Evolutionary conservation across 2,888 invertebrate species (phyloP).

Genomic region (Papilio demoleus): DNA sequence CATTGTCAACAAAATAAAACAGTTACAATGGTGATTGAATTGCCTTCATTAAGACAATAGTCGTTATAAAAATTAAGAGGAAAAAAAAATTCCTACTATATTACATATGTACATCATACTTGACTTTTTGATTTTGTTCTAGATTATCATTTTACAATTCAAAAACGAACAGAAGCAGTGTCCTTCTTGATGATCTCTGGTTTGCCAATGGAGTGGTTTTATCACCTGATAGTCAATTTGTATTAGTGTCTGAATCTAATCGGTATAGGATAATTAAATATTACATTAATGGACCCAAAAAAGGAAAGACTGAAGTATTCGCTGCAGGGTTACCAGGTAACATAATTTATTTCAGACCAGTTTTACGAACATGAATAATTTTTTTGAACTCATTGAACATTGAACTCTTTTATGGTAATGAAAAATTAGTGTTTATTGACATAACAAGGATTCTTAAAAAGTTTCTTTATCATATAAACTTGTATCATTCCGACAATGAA

Average conservation of each 20-base stretch:
- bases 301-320: conserved; percentile 91
- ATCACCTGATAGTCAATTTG: conserved; percentile 90
- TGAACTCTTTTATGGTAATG: conserved; percentile 10
- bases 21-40: not conserved
- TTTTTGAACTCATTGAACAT: too few relatives aligned
- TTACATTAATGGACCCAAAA: conserved; percentile 90
- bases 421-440: conserved; percentile 28
- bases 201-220: conserved; percentile 95
- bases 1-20: not conserved
- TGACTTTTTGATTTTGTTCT: conserved; percentile 45
- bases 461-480: conserved; percentile 89
- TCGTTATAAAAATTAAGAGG: too few relatives aligned
- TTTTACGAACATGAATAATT: not conserved
- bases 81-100: too few relatives aligned
- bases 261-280: conserved; percentile 88
- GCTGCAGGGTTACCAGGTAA: conserved; percentile 90
- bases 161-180: conserved; percentile 88
- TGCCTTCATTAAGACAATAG: too few relatives aligned
- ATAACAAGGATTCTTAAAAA: conserved; percentile 56
- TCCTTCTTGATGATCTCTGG: conserved; percentile 89
- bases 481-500: conserved; percentile 88
- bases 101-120: too few relatives aligned
- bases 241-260: conserved; percentile 90
- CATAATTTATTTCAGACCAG: not conserved
- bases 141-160: conserved; percentile 93